Percentiles rank a stretch among this genome's conserved stretches.
These are phyloP conservation scores for Tachysurus fulvidraco DNA, from an alignment of 2,113 vertebrate genomes.

Conservation along the genomic window DNA sequence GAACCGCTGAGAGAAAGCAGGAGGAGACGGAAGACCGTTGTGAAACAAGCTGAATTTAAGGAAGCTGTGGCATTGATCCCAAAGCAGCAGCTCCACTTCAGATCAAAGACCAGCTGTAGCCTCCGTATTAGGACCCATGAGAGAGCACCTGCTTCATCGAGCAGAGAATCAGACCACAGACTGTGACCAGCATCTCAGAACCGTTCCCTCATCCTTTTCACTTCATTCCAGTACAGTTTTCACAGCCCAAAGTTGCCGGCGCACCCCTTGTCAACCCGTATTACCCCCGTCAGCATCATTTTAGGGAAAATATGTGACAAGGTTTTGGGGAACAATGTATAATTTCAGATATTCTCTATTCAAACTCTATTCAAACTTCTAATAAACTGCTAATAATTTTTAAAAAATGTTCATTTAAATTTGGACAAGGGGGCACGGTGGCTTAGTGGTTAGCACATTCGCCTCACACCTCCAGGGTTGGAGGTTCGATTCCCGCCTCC, in stretches of 20 bases:
- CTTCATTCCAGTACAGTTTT: not conserved
- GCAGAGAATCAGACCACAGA: slow-evolving; percentile 8
- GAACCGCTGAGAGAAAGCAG: not conserved
- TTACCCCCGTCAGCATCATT: slow-evolving; percentile 25
- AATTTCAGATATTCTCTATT: not conserved
- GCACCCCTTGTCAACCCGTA: not conserved
- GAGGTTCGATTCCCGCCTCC: too few species aligned
- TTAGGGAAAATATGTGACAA: not conserved
- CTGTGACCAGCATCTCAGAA: not conserved
- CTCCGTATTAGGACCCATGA: slow-evolving; percentile 22
- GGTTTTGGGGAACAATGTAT: not conserved
- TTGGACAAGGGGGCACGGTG: too few species aligned
- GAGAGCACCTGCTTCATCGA: slow-evolving; percentile 26
- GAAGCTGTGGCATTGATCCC: slow-evolving; percentile 18
- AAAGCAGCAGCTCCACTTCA: slow-evolving; percentile 26
- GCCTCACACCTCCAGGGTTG: too few species aligned
- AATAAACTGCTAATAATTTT: too few species aligned
- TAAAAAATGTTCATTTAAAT: not conserved
- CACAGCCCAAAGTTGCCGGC: not conserved
- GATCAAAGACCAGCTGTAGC: slow-evolving; percentile 38
- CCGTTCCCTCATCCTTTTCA: slow-evolving; percentile 24
- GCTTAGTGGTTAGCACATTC: too few species aligned
- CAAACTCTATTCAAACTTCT: not conserved
- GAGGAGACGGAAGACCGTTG: not conserved
- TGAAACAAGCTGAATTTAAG: not conserved